Evolutionary conservation across 2,888 invertebrate genomes (phyloP).

Genomic region (Eulithis testata): DNA sequence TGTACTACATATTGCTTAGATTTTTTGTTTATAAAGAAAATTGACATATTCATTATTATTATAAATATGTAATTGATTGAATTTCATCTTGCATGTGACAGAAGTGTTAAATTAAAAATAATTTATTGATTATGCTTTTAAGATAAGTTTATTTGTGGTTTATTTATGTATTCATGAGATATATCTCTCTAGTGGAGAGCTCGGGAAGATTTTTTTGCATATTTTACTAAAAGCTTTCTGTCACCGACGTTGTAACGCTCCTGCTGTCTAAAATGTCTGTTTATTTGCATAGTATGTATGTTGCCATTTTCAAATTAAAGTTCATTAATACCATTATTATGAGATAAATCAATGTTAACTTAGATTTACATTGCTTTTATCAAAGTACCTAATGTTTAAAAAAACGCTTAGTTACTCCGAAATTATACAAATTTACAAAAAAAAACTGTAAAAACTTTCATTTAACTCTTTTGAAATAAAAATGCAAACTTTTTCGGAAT

Average conservation of each 20-base stretch:
- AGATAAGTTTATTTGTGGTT: constrained; percentile 48
- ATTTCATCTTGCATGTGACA: constrained; percentile 72
- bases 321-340: constrained; percentile 25
- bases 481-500: constrained; percentile 18
- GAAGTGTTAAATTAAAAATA: constrained; percentile 47
- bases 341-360: constrained; percentile 22
- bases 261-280: constrained; percentile 50
- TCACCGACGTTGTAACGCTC: constrained; percentile 69
- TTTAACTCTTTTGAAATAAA: neutral
- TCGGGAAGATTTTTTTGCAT: constrained; percentile 75
- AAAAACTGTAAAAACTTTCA: neutral
- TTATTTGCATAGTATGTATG: constrained; percentile 57
- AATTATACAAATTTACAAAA: constrained; percentile 8
- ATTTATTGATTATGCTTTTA: constrained; percentile 52
- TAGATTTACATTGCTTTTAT: constrained; percentile 42
- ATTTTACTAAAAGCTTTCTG: constrained; percentile 70
- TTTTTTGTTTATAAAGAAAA: constrained; percentile 16
- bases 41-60: constrained; percentile 7
- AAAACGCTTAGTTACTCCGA: constrained; percentile 45
- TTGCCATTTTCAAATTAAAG: constrained; percentile 25
- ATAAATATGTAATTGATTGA: constrained; percentile 18
- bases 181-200: constrained; percentile 83
- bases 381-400: constrained; percentile 34
- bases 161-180: constrained; percentile 59
- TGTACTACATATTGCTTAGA: constrained; percentile 30